Evolutionary conservation across 2,113 vertebrate species (phyloP).

Genomic region (Polypterus senegalus): DNA sequence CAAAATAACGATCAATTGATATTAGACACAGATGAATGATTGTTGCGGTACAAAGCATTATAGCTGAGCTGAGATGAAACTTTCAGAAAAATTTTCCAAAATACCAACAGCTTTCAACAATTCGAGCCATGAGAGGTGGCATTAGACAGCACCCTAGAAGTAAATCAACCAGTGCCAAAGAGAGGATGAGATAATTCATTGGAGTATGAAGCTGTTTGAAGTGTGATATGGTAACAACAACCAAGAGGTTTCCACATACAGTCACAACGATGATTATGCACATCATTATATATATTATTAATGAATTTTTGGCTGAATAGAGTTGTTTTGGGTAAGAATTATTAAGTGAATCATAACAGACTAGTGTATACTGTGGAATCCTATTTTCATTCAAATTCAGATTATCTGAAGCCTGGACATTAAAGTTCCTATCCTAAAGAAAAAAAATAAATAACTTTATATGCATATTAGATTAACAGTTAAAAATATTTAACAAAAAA

Average conservation of each 20-base stretch:
- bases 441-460: no score
- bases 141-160: constrained; percentile 57
- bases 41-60: constrained; percentile 58
- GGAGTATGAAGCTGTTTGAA: constrained; percentile 59
- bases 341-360: constrained; percentile 49
- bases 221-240: constrained; percentile 55
- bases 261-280: constrained; percentile 48
- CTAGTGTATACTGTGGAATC: no score
- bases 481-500: no score
- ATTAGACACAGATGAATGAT: constrained; percentile 67
- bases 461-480: no score
- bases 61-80: constrained; percentile 50
- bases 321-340: constrained; percentile 44
- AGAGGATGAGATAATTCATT: constrained; percentile 61
- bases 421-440: no score
- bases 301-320: constrained; percentile 37
- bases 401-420: no score
- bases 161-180: constrained; percentile 56
- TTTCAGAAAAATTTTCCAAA: constrained; percentile 64
- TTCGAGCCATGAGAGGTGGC: constrained; percentile 64
- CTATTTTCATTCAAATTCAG: no score
- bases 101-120: constrained; percentile 62
- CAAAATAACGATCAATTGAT: no score
- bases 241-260: constrained; percentile 55
- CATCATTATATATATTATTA: constrained; percentile 50